phyloP scores from a whole-genome alignment of 2,888 invertebrate genomes.

The Zaprionus bogoriensis region DNA sequence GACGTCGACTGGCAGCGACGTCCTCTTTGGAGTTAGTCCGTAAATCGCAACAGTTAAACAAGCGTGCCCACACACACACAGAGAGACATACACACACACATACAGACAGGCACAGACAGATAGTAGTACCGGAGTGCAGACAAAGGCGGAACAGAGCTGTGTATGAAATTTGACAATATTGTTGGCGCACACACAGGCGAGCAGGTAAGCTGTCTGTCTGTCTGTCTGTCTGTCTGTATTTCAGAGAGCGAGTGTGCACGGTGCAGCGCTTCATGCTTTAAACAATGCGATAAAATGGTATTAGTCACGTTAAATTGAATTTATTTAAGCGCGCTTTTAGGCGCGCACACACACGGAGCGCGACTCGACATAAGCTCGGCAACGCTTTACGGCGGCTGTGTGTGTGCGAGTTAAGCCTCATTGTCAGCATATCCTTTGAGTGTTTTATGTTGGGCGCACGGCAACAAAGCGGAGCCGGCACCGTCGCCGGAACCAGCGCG shows the following conservation, averaged over 20 bases:
- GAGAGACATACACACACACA: slow-evolving; percentile 4
- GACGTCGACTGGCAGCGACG: slow-evolving; percentile 37
- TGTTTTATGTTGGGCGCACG: slow-evolving; percentile 68
- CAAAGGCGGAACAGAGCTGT: slow-evolving; percentile 24
- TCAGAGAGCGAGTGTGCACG: slow-evolving; percentile 16
- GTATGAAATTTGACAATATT: slow-evolving; percentile 74
- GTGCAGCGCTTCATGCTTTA: slow-evolving; percentile 72
- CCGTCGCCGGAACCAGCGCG: slow-evolving; percentile 14
- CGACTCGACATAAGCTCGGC: slow-evolving; percentile 49
- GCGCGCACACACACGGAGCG: slow-evolving; percentile 62
- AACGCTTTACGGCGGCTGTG: slow-evolving; percentile 26
- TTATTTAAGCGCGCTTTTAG: slow-evolving; percentile 79
- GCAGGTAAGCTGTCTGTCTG: slow-evolving; percentile 42
- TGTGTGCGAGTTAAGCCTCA: slow-evolving; percentile 66
- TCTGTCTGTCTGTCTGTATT: slow-evolving; percentile 1
- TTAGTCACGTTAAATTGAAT: slow-evolving; percentile 79
- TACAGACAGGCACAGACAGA: slow-evolving; percentile 21
- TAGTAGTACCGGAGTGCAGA: slow-evolving; percentile 25
- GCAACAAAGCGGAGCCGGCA: slow-evolving; percentile 7
- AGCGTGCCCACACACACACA: slow-evolving; percentile 12
- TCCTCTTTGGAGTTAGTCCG: slow-evolving; percentile 57
- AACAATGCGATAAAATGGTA: slow-evolving; percentile 77
- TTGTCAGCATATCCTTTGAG: slow-evolving; percentile 78
- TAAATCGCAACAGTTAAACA: slow-evolving; percentile 73
- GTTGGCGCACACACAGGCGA: slow-evolving; percentile 51